Base-by-base conservation (phyloP, 2,888 invertebrate genomes). In the Lissonota sp. region DNA sequence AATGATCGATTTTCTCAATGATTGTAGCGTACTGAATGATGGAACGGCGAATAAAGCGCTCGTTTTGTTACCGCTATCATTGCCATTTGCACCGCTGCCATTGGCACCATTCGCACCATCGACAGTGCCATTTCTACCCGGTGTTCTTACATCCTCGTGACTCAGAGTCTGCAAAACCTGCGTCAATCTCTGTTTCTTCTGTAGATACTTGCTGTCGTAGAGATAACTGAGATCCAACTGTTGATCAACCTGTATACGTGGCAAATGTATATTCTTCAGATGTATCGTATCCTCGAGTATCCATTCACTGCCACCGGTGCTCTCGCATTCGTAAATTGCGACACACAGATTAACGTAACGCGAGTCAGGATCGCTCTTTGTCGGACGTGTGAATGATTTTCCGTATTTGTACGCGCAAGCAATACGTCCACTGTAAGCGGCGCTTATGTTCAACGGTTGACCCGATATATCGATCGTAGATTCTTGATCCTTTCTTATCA, bases 251-350 rank as follows among this genome's bases (percentile, higher is more conserved):
- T 96, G 95, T 12, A 97, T 97, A 69, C 97, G 93, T 0, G 97
- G 97, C 85, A 99, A 92, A 90, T 97, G 97, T 82, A 99, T 98
- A 90, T 99, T 98, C 90, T 97, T 96, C 87, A 99, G 93, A 85
- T 98, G 98, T 86, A 99, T 98, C 0, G 98, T 98, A 88, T 99
- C 99, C 91, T 99, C 99, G 8, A 98, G 93, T 58, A 98, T 94
- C 99, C 99, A 99, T 89, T 97, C 97, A 51, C 96, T 96, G 77
- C 97, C 99, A 64, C 98, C 99, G 5, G 99, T 99, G 84, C 99
- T 99, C 93, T 99, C 99, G 92, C 99, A 99, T 92, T 99, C 99
- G 93, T 99, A 99, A 84, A 99, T 99, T 58, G 98, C 98, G 6
- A 99, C 98, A 93, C 97, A 97, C 0, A 98, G 94, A 92, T 98